phyloP scores from a whole-genome alignment of 2,113 vertebrate species.

The Emydocephalus ijimae region DNA sequence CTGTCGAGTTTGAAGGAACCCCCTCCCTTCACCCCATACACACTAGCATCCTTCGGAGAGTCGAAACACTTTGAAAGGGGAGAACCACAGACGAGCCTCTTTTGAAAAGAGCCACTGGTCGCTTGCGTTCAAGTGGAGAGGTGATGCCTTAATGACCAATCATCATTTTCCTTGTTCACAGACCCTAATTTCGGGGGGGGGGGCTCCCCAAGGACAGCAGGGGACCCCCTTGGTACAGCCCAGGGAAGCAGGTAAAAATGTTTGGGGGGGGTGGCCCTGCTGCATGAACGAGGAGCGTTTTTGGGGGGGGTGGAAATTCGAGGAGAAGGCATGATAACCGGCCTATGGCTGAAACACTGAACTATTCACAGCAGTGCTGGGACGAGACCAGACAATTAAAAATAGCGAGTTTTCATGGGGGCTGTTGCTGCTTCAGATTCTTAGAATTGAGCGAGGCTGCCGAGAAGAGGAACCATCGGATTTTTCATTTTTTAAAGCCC shows the following conservation, averaged over 20 bases:
- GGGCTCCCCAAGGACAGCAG: conserved; percentile 36
- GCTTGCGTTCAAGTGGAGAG: conserved; percentile 38
- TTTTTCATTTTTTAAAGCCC: conserved; percentile 36
- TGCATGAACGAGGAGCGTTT: background rate
- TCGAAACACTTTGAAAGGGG: conserved; percentile 15
- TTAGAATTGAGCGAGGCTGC: conserved; percentile 62
- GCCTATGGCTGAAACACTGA: conserved; percentile 82
- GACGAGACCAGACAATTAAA: conserved; percentile 81
- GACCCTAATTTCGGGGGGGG: background rate
- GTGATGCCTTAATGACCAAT: conserved; percentile 73
- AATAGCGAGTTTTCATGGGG: conserved; percentile 82
- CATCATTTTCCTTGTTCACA: conserved; percentile 23
- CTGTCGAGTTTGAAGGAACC: too few species aligned
- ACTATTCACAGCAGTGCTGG: conserved; percentile 84
- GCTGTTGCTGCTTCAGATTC: conserved; percentile 88
- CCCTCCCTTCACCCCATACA: rapidly evolving
- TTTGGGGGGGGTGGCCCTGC: background rate
- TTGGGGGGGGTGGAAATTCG: conserved; percentile 34
- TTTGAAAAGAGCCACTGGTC: conserved; percentile 31
- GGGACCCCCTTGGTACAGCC: conserved; percentile 10
- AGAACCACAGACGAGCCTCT: conserved; percentile 32
- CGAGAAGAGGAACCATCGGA: background rate
- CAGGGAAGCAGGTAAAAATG: background rate
- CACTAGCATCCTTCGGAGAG: conserved; percentile 10
- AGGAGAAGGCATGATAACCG: conserved; percentile 67